Percentiles rank a stretch among this genome's conserved stretches.
These are phyloP conservation scores for Cairina moschata DNA, from an alignment of 2,113 vertebrate genomes.

Conservation along the genomic window DNA sequence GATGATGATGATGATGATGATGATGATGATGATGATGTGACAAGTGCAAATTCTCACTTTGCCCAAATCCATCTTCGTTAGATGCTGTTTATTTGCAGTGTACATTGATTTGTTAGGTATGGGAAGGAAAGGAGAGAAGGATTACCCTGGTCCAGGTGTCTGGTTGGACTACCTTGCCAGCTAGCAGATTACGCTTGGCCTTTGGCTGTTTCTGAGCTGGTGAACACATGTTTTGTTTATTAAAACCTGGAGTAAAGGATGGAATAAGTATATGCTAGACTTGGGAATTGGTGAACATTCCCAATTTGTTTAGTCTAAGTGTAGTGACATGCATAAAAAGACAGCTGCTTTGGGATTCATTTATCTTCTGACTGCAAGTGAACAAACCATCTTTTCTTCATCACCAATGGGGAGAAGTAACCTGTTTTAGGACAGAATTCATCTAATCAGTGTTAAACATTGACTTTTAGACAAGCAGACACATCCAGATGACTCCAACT, in stretches of 20 bases:
- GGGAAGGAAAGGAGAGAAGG: neutral
- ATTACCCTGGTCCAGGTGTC: neutral
- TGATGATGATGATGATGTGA: too few species aligned
- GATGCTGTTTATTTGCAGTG: neutral
- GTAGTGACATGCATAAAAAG: neutral
- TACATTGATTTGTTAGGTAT: neutral
- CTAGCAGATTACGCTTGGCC: neutral
- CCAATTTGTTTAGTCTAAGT: neutral
- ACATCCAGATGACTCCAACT: neutral
- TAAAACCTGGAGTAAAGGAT: neutral
- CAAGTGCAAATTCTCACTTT: too few species aligned
- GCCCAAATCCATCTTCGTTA: neutral
- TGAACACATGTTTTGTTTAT: neutral
- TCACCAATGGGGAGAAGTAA: neutral
- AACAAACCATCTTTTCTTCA: neutral
- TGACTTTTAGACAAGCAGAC: neutral
- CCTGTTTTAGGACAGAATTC: neutral
- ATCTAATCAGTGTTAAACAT: neutral
- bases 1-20: too few species aligned
- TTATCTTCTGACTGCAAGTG: neutral
- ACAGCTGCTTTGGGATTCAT: neutral
- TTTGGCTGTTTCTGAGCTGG: accelerated
- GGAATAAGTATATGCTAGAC: neutral
- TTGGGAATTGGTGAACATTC: neutral
- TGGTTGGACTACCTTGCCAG: neutral